A percentile compares a stretch with the other conserved stretches of the same genome.
Evolutionary conservation across 2,113 vertebrate genomes (phyloP).

Genomic region (Eublepharis macularius): DNA sequence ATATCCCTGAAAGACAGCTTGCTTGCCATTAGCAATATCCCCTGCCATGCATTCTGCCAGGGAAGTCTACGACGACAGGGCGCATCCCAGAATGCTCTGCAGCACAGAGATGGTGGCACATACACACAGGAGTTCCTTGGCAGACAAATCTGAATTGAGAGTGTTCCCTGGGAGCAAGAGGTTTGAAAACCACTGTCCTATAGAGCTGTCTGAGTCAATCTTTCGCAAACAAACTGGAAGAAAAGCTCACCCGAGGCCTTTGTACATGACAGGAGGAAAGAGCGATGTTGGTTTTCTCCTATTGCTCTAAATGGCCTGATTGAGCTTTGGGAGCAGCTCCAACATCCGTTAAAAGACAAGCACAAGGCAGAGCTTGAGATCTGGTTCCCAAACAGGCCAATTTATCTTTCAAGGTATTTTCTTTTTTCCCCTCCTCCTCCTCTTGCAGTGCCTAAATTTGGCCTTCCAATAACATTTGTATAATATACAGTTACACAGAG

Average conservation of each 20-base stretch:
- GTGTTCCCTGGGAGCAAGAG: not conserved
- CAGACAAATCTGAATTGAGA: not conserved
- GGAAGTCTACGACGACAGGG: not conserved
- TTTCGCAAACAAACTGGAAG: constrained; percentile 39
- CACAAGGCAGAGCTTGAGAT: constrained; percentile 41
- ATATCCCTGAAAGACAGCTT: not conserved
- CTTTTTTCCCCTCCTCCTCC: constrained; percentile 43
- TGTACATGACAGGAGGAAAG: constrained; percentile 43
- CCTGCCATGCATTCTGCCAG: not conserved
- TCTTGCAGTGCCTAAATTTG: constrained; percentile 69
- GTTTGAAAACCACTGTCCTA: not conserved
- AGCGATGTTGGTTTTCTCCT: constrained; percentile 3
- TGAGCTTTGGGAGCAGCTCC: constrained; percentile 29
- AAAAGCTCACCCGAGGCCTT: constrained; percentile 24
- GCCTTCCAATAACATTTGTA: constrained; percentile 70
- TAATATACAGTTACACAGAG: constrained; percentile 68
- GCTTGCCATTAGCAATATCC: not conserved
- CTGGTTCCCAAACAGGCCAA: constrained; percentile 52
- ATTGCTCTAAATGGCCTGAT: constrained; percentile 38
- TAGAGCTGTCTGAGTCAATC: constrained; percentile 10
- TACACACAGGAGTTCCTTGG: not conserved
- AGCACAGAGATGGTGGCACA: not conserved
- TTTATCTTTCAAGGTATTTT: constrained; percentile 67
- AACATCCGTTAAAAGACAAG: constrained; percentile 33
- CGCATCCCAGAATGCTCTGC: not conserved